A percentile compares a stretch with the other conserved stretches of the same genome.
Conservation (phyloP, 2,888 invertebrate genomes). For the Drosophila fulvimacula region DNA sequence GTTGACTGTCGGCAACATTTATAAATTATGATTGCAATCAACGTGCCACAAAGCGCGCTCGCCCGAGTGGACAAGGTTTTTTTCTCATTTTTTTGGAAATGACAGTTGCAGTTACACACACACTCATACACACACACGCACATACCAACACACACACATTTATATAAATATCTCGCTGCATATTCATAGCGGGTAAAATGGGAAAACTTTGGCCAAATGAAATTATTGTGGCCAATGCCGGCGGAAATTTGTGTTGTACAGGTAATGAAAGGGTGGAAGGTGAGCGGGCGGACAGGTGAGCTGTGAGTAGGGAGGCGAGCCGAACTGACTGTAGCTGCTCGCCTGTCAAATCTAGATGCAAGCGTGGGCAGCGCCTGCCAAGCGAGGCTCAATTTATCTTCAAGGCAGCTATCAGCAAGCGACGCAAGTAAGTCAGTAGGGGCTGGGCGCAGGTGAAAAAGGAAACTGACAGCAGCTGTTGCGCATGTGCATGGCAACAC, state of each 20-base stretch:
- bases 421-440: neutral
- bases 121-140: constrained; percentile 18
- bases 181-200: constrained; percentile 73
- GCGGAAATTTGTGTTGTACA: constrained; percentile 45
- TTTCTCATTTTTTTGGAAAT: constrained; percentile 56
- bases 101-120: constrained; percentile 59
- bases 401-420: constrained; percentile 21
- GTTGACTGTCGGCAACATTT: constrained; percentile 76
- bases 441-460: neutral
- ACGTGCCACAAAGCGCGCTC: constrained; percentile 70
- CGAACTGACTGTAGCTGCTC: constrained; percentile 6
- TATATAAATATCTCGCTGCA: constrained; percentile 69
- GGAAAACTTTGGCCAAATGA: constrained; percentile 62
- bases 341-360: constrained; percentile 3
- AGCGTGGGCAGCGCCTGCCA: constrained; percentile 57
- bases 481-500: constrained; percentile 55
- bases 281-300: constrained; percentile 8
- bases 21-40: constrained; percentile 81
- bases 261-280: constrained; percentile 42
- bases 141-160: constrained; percentile 30
- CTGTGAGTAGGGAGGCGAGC: too few species aligned
- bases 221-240: constrained; percentile 60
- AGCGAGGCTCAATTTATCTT: constrained; percentile 53
- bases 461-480: constrained; percentile 24
- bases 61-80: constrained; percentile 33